These are phyloP conservation scores for Lycophotia porphyrea DNA, from an alignment of 2,888 invertebrate genomes.

Conservation along the genomic window DNA sequence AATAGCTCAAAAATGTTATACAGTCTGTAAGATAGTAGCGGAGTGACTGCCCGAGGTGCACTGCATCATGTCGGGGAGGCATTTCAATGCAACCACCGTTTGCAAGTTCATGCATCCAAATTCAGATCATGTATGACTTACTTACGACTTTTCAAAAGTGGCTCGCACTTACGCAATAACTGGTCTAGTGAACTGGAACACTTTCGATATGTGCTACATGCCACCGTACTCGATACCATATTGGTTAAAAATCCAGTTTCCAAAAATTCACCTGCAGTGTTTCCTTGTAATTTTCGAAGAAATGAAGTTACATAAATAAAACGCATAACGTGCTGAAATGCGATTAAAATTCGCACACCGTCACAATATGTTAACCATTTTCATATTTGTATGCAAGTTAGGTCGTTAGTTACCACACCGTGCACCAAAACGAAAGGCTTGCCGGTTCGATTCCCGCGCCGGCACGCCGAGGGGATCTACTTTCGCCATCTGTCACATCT, in stretches of 20 bases:
- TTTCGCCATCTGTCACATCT: constrained; percentile 87
- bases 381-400: constrained; percentile 56
- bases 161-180: background rate
- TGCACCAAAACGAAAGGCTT: constrained; percentile 77
- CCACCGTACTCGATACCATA: constrained; percentile 3
- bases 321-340: constrained; percentile 7
- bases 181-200: constrained; percentile 37
- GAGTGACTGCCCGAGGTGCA: too few species aligned
- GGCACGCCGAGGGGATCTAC: constrained; percentile 75
- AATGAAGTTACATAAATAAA: constrained; percentile 24
- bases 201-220: constrained; percentile 17
- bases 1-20: background rate
- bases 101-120: constrained; percentile 5
- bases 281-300: constrained; percentile 25
- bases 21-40: background rate
- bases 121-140: constrained; percentile 19
- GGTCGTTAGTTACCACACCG: constrained; percentile 68
- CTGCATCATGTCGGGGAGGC: background rate
- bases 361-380: constrained; percentile 42
- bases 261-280: constrained; percentile 20
- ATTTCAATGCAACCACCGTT: background rate
- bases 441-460: constrained; percentile 85
- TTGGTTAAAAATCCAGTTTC: constrained; percentile 11
- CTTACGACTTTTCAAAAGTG: constrained; percentile 21
- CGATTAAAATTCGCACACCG: constrained; percentile 46